These are phyloP conservation scores for Beris morrisii DNA, from an alignment of 2,888 invertebrate species.

Conservation along the genomic window DNA sequence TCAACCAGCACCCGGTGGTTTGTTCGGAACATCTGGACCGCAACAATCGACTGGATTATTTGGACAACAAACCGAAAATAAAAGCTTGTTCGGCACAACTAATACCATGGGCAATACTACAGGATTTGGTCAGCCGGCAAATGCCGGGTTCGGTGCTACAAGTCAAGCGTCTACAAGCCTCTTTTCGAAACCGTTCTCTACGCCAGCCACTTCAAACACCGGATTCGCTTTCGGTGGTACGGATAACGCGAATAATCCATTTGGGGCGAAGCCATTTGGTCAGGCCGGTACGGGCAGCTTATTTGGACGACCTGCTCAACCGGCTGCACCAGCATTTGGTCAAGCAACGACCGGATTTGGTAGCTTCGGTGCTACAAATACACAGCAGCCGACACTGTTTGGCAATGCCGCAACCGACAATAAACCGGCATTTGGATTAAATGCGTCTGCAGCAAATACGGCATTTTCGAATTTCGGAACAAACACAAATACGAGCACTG, in stretches of 20 bases:
- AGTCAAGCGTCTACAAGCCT: slow-evolving; percentile 63
- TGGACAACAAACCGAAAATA: slow-evolving; percentile 62
- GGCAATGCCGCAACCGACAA: slow-evolving; percentile 54
- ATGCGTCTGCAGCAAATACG: slow-evolving; percentile 46
- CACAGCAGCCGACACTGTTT: slow-evolving; percentile 47
- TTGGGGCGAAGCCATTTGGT: slow-evolving; percentile 54
- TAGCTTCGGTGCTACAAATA: slow-evolving; percentile 50
- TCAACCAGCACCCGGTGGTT: slow-evolving; percentile 51
- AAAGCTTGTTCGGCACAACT: slow-evolving; percentile 58
- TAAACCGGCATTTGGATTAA: slow-evolving; percentile 51
- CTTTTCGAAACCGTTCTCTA: slow-evolving; percentile 68
- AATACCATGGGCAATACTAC: slow-evolving; percentile 37
- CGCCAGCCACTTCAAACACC: slow-evolving; percentile 56
- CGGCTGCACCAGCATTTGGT: slow-evolving; percentile 58
- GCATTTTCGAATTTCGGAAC: slow-evolving; percentile 54
- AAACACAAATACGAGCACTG: slow-evolving; percentile 54
- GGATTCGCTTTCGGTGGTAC: slow-evolving; percentile 47
- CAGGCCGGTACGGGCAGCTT: slow-evolving; percentile 58
- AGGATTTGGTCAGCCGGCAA: slow-evolving; percentile 58
- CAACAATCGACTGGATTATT: slow-evolving; percentile 58
- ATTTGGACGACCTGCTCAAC: slow-evolving; percentile 62
- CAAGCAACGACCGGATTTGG: slow-evolving; percentile 52
- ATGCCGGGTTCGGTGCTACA: slow-evolving; percentile 60
- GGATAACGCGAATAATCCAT: slow-evolving; percentile 50
- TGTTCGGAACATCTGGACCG: slow-evolving; percentile 58